These are phyloP conservation scores for Tupiocoris notatus DNA, from an alignment of 2,888 invertebrate genomes.

Conservation along the genomic window DNA sequence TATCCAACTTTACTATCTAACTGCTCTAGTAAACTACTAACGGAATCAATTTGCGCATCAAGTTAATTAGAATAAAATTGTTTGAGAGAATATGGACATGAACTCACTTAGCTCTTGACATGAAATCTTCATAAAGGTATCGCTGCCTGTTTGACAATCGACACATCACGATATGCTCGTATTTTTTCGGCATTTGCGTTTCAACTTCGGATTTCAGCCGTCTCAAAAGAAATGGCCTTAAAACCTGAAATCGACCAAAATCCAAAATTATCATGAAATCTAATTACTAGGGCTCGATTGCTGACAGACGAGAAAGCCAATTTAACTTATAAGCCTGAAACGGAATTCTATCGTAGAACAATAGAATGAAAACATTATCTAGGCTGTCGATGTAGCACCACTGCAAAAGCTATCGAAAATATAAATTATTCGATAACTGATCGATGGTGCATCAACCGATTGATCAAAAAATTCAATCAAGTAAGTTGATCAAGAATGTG, in stretches of 20 bases:
- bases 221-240: constrained; percentile 89
- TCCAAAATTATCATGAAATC: neutral
- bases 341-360: neutral
- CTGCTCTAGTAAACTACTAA: too few species aligned
- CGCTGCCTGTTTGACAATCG: constrained; percentile 93
- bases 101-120: constrained; percentile 88
- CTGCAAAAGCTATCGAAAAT: constrained; percentile 39
- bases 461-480: too few species aligned
- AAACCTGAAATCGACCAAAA: constrained; percentile 61
- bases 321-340: too few species aligned
- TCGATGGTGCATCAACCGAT: constrained; percentile 48
- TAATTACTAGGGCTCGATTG: neutral
- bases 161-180: constrained; percentile 92
- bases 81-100: constrained; percentile 6
- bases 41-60: too few species aligned
- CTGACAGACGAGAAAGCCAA: too few species aligned
- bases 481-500: too few species aligned
- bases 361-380: neutral
- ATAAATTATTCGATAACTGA: constrained; percentile 32
- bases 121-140: constrained; percentile 98
- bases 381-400: constrained; percentile 17
- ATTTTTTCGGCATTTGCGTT: constrained; percentile 95
- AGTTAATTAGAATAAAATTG: constrained; percentile 16
- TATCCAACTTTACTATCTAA: too few species aligned
- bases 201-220: constrained; percentile 93